Base-by-base conservation (phyloP, 2,888 invertebrate species). In the Calephelis perditalis region DNA sequence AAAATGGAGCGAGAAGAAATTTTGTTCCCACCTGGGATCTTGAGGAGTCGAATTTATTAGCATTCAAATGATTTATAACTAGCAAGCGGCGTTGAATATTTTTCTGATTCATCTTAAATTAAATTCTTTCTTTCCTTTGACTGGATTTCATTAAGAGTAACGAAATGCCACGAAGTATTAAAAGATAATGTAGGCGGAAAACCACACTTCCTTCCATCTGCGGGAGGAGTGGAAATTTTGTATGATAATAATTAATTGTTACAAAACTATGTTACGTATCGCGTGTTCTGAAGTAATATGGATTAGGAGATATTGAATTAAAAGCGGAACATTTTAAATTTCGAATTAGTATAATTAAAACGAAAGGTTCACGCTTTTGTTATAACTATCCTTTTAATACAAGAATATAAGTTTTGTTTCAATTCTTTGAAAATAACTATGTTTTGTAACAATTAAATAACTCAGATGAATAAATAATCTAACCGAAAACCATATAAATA, bases 11-110 rank as follows among this genome's bases (percentile, higher is more conserved):
- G 79, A 78, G 82, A 83, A 80, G 80, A 83, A 86, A 84, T 83
- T 82, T 82, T 78, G 81, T 83, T 79, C 75, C 82, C 85, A 86
- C 86, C 87, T 86, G 86, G 81, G 81, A 78, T 78, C 81, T 76
- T 64, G 71, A 74, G 75, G 81, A 84, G 84, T 86, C 82, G 88
- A 88, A 90, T 88, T 90, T 88, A 90, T 90, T 90, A 90, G 87
- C 89, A 90, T 90, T 88, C 87, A 89, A 89, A 90, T 88, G 87
- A 90, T 90, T 90, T 88, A 90, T 89, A 89, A 89, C 88, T 88
- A 87, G 87, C 84, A 77, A 82, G 83, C 79, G 84, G 86, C 85
- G 85, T 85, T 87, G 88, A 87, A 88, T 86, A 88, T 87, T 86
- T 54, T 87, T 87, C 86, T 85, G 87, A 90, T 89, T 87, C 87